Conservation (phyloP, 2,888 invertebrate genomes). For the Perizoma flavofasciatum region DNA sequence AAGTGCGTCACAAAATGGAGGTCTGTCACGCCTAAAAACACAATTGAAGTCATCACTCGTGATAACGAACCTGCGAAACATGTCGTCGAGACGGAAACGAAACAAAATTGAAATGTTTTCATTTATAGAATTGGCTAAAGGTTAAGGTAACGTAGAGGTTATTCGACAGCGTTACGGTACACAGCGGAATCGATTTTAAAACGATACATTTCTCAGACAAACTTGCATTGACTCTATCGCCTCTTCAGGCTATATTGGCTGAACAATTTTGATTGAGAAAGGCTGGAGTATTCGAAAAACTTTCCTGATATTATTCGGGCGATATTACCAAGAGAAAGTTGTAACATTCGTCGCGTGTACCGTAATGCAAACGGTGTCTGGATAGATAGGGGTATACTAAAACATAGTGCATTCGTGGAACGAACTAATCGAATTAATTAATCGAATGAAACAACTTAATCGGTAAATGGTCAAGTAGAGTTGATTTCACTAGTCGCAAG, state of each 20-base stretch:
- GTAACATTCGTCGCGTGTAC: constrained; percentile 45
- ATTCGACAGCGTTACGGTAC: constrained; percentile 63
- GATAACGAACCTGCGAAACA: constrained; percentile 51
- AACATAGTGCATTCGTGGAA: constrained; percentile 79
- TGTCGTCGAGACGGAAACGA: constrained; percentile 54
- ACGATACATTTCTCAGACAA: constrained; percentile 14
- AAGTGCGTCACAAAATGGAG: constrained; percentile 24
- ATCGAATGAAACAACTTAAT: constrained; percentile 70
- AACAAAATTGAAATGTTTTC: constrained; percentile 61
- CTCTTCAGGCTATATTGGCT: constrained; percentile 24
- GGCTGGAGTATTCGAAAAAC: constrained; percentile 43
- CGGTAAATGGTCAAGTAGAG: constrained; percentile 83
- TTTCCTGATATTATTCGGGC: constrained; percentile 72
- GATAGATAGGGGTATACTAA: constrained; percentile 75
- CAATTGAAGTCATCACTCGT: constrained; percentile 54
- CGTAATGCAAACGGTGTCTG: constrained; percentile 63
- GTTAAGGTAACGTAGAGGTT: constrained; percentile 62
- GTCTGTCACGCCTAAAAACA: constrained; percentile 43
- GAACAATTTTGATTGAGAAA: constrained; percentile 38
- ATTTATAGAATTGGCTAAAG: constrained; percentile 75
- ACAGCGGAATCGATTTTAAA: constrained; percentile 56
- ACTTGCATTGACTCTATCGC: constrained; percentile 35
- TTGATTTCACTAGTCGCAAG: constrained; percentile 85
- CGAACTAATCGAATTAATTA: constrained; percentile 74
- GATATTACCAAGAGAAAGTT: constrained; percentile 69